Evolutionary conservation across 1,140 invertebrate genomes (phyloP), one percentile per base, ranked within the genome.

Genomic region (Callitettix versicolor): DNA sequence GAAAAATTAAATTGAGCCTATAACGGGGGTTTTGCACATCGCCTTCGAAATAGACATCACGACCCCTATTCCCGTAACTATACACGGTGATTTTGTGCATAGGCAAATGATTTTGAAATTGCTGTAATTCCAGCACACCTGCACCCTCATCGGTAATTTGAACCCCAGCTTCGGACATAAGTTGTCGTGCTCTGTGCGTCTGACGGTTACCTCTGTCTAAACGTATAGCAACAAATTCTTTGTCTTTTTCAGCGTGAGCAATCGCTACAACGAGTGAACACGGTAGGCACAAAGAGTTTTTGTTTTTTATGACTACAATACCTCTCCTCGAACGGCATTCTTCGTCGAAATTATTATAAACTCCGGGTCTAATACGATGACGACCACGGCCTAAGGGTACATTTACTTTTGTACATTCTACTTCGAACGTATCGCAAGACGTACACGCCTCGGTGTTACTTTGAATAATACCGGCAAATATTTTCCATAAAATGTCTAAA

Each of bases 81-180:
- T 50, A 50, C 14, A 50, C 48, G 9, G 33, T 36, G 7, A 50
- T 50, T 50, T 50, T 50, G 33, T 7, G 30, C 11, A 34, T 15
- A 4, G 11, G 36, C 18, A 50, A 17, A 21, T 34, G 9, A 20
- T n/a, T 26, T 34, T 50, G 48, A 21, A 50, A 50, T 33, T 41
- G n/a, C 12, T 41, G n/a, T 17, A 50, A 24, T 33, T 50, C 22
- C 2, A 24, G 48, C 5, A 50, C 20, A 5, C 48, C 48, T 14
- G 48, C 26, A 3, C 48, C 48, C 14, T 36, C 48, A 2, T 5
- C 3, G 15, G 48, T 12, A 26, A 50, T 50, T 5, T 30, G 6
- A 34, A 50, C 48, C 5, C 33, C n/a, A 3, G 48, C 26, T 5
- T 50, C 26, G 4, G 12, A 9, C 48, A 50, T 26, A 3, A 50